phyloP scores from a whole-genome alignment of 53 echinoderm and acorn worm genomes.

The Paracentrotus lividus region DNA sequence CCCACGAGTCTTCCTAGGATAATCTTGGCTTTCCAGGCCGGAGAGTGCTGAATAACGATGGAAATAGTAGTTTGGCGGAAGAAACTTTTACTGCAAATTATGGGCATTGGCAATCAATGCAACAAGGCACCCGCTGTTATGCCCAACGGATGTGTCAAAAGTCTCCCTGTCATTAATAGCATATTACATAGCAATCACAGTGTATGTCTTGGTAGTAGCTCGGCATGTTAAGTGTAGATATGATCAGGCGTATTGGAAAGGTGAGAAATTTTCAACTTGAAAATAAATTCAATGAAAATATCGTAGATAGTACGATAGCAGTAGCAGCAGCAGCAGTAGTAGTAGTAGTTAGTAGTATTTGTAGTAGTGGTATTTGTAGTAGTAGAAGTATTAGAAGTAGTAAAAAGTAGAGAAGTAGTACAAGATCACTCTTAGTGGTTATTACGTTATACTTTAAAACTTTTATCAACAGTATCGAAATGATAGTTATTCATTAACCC shows the following conservation, averaged over 20 bases:
- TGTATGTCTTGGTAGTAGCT: not conserved
- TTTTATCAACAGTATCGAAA: no score
- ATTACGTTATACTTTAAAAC: no score
- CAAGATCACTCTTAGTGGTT: no score
- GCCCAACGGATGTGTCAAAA: constrained; percentile 20
- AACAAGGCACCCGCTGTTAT: not conserved
- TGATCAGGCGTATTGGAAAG: not conserved
- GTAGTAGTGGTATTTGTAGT: not conserved
- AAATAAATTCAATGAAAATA: not conserved
- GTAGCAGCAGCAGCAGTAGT: not conserved
- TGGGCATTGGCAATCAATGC: constrained; percentile 37
- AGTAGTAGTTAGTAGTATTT: not conserved
- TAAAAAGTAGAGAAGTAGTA: not conserved
- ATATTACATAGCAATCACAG: not conserved
- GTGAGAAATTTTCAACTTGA: not conserved
- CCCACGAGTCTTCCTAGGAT: constrained; percentile 52
- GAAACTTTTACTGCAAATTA: constrained; percentile 39
- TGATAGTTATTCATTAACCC: no score
- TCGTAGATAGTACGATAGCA: not conserved
- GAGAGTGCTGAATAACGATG: constrained; percentile 28
- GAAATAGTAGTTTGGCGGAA: constrained; percentile 58
- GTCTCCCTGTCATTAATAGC: not conserved
- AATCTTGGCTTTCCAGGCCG: constrained; percentile 55
- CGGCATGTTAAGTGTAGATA: not conserved
- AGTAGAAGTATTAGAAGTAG: not conserved